These are phyloP conservation scores for Tyria jacobaeae DNA, from an alignment of 2,888 invertebrate genomes.

Conservation along the genomic window DNA sequence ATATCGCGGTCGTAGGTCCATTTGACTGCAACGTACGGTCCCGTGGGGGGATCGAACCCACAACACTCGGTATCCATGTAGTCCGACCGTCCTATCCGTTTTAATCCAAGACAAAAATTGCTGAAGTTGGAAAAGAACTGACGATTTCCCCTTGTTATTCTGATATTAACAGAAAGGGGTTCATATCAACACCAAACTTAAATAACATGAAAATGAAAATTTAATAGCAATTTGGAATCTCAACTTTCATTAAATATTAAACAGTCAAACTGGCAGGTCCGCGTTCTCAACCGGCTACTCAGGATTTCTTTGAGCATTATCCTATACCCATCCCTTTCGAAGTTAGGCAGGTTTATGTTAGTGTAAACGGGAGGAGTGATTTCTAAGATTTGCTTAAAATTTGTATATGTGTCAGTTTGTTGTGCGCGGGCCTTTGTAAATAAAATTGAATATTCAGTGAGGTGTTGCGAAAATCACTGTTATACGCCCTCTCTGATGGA, in stretches of 20 bases:
- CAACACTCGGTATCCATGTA: too few relatives aligned
- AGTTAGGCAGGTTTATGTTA: conserved; percentile 6
- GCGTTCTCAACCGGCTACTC: conserved; percentile 56
- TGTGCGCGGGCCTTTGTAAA: conserved; percentile 75
- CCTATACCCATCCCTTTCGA: conserved; percentile 49
- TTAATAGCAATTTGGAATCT: conserved; percentile 42
- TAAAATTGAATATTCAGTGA: conserved; percentile 84
- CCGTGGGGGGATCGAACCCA: too few relatives aligned
- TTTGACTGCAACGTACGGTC: too few relatives aligned
- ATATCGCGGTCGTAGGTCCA: too few relatives aligned
- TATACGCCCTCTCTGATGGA: conserved; percentile 65
- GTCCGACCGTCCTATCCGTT: too few relatives aligned
- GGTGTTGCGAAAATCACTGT: conserved; percentile 79
- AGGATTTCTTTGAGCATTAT: conserved; percentile 67
- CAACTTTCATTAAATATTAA: conserved; percentile 56
- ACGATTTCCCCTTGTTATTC: neutral
- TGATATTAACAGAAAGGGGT: neutral
- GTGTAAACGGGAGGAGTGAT: conserved; percentile 31
- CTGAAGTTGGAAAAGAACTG: too few relatives aligned
- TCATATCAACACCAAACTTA: conserved; percentile 22
- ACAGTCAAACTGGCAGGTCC: conserved; percentile 67
- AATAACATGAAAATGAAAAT: conserved; percentile 31
- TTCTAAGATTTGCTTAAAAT: conserved; percentile 62
- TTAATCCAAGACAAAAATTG: too few relatives aligned
- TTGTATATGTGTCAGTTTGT: conserved; percentile 72